Base-by-base conservation (phyloP, 2,888 invertebrate genomes). In the Microctonus aethiopoides region DNA sequence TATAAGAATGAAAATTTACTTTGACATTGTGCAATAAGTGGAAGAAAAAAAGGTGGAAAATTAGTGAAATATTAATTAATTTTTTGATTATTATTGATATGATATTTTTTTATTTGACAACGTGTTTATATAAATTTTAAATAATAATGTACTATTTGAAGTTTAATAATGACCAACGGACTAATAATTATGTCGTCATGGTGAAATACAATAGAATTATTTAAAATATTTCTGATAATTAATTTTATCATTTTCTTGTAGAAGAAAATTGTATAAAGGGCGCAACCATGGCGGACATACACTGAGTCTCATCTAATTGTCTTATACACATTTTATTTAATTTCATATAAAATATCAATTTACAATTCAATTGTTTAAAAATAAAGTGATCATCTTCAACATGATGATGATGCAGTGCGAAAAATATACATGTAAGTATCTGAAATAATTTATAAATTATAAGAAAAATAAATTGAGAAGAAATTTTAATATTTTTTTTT, bases 221-320 rank as follows among this genome's bases (percentile, higher is more conserved):
- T 26, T n/a, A 10, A 54, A 22, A 26, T 54, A 1, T 4, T 46
- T 7, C 16, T 16, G 7, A 46, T 16, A 1, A 54, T 54, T 54
- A 26, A 54, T 26, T 24, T 24, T 26, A 54, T 54, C 4, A n/a
- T 54, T 26, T 6, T 26, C 13, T 11, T 11, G 54, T 10, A 11
- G 54, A 26, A 52, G 52, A 52, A 54, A 26, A 54, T 54, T 54
- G 54, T 46, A 26, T 34, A 34, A 13, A n/a, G 41, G 51, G 16
- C 9, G 20, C 20, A 56, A 66, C 66, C 20, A 67, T 67, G 67
- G 59, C 67, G 51, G 59, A 59, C 59, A 29, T 46, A 67, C 26
- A 22, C 16, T 59, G 59, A 32, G 57, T 59, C 26, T 13, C 24
- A n/a, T 59, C 34, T 67, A 59, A 57, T 60, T 5, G 9, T 32